Base-by-base conservation (phyloP, 1,140 invertebrate genomes). In the Bombus turneri region DNA sequence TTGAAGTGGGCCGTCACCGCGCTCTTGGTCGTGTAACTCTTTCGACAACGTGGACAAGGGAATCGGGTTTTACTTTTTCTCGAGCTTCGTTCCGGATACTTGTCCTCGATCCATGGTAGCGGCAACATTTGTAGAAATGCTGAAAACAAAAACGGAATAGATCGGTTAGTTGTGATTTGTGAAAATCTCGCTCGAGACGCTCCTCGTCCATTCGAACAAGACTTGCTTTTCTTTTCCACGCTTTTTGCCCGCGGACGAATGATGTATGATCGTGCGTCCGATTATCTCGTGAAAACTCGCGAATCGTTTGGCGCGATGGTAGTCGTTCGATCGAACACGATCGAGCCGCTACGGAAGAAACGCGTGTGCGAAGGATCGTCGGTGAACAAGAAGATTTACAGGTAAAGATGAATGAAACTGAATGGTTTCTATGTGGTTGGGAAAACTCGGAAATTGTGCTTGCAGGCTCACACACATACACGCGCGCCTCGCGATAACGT, bases 11-110 rank as follows among this genome's bases (percentile, higher is more conserved):
- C 93, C 62, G 95, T 96, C 5, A 96, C 92, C 5, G 96, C 95
- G 59, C 96, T 96, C 87, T 96, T 96, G 37, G 96, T 96, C 47
- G 96, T 95, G 91, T 97, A 96, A 75, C 94, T 95, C 86, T 96
- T 96, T 57, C 95, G 95, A 82, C 96, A 96, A 15, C 94, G 94
- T 81, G 94, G 95, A 93, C 96, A 96, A 37, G 94, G 94, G 88
- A 93, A 95, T 57, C 94, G 93, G 34, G 73, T 76, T 87, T 86
- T 92, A 39, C 69, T 87, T 72, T 87, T 93, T 86, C 80, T 91
- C 74, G 22, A n/a, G 41, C 80, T 91, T 86, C 87, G 88, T 18
- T 89, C 84, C 86, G 37, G 0, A 71, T 78, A 90, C 62, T 91
- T 91, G 8, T 91, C 92, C 53, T 93, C 90, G 57, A 90, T 53